Conservation (phyloP, 2,113 vertebrate species). For the Sinocyclocheilus rhinocerous region DNA sequence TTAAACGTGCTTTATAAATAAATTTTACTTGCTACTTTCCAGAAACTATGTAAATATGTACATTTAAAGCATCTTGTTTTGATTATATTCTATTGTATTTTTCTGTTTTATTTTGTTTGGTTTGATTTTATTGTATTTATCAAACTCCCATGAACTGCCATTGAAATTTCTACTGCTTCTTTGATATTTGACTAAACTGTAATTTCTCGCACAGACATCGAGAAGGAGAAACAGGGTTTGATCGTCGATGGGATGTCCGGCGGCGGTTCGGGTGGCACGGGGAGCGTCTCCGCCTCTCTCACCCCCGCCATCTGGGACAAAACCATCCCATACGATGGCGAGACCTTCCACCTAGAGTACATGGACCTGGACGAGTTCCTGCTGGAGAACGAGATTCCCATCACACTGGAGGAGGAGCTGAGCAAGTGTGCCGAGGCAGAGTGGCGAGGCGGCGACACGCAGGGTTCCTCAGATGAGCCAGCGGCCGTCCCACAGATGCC, state of each 20-base stretch:
- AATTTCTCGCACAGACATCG: slow-evolving; percentile 65
- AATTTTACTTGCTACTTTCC: too few species aligned
- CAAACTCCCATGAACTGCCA: not conserved
- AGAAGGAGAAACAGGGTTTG: slow-evolving; percentile 75
- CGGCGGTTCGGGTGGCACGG: not conserved
- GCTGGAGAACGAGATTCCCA: slow-evolving; percentile 94
- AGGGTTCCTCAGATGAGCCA: not conserved
- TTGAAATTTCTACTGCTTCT: not conserved
- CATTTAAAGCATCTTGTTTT: not conserved
- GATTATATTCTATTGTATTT: not conserved
- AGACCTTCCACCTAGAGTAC: slow-evolving; percentile 97
- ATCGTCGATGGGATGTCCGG: slow-evolving; percentile 63
- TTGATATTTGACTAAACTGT: not conserved
- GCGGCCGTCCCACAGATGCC: slow-evolving; percentile 5
- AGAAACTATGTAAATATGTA: not conserved
- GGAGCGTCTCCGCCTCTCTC: slow-evolving; percentile 89
- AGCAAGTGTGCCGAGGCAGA: slow-evolving; percentile 71
- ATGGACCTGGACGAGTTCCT: slow-evolving; percentile 99
- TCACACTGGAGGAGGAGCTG: slow-evolving; percentile 80
- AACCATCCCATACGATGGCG: slow-evolving; percentile 95
- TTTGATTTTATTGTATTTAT: too few species aligned
- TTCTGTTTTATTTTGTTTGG: not conserved
- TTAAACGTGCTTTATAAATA: too few species aligned
- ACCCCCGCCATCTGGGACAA: slow-evolving; percentile 98
- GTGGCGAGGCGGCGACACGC: not conserved